These are phyloP conservation scores for Thecocarcelia acutangulata DNA, from an alignment of 2,888 invertebrate genomes.

Conservation along the genomic window DNA sequence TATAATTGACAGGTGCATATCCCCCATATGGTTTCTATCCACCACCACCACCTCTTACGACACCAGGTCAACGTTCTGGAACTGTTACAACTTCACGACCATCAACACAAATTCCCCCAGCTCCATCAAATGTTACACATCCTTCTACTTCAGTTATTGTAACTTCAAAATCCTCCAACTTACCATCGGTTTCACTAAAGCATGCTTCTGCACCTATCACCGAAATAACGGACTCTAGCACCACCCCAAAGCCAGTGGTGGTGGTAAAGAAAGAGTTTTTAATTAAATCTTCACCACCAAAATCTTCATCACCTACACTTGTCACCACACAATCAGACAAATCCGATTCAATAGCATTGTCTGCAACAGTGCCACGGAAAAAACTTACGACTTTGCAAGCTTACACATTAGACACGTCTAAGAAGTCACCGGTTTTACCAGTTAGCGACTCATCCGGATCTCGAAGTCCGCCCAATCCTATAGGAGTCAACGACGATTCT, in stretches of 20 bases:
- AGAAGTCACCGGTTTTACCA: constrained; percentile 75
- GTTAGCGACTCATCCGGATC: constrained; percentile 74
- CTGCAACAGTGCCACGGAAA: constrained; percentile 73
- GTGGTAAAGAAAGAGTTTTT: constrained; percentile 15
- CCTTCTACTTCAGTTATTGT: constrained; percentile 75
- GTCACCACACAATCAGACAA: constrained; percentile 24
- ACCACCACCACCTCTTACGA: constrained; percentile 76
- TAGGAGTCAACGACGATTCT: constrained; percentile 73
- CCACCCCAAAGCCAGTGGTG: constrained; percentile 69
- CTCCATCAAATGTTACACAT: constrained; percentile 26
- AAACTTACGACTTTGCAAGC: constrained; percentile 79
- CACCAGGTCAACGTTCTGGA: constrained; percentile 71
- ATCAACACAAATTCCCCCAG: constrained; percentile 50
- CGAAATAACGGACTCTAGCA: constrained; percentile 18
- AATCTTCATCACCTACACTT: constrained; percentile 70
- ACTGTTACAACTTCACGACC: constrained; percentile 38
- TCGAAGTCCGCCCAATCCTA: constrained; percentile 74
- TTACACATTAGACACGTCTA: constrained; percentile 72
- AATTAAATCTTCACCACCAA: constrained; percentile 73
- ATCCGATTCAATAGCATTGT: neutral
- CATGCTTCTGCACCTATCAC: constrained; percentile 31
- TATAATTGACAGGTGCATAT: constrained; percentile 71
- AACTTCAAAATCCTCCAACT: constrained; percentile 70
- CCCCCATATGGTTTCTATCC: constrained; percentile 79
- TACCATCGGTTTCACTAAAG: constrained; percentile 52